Evolutionary conservation across 2,797 vertebrate genomes (phyloP), one percentile per base, ranked within the genome.

Genomic region (Coranthus polyacanthus): DNA sequence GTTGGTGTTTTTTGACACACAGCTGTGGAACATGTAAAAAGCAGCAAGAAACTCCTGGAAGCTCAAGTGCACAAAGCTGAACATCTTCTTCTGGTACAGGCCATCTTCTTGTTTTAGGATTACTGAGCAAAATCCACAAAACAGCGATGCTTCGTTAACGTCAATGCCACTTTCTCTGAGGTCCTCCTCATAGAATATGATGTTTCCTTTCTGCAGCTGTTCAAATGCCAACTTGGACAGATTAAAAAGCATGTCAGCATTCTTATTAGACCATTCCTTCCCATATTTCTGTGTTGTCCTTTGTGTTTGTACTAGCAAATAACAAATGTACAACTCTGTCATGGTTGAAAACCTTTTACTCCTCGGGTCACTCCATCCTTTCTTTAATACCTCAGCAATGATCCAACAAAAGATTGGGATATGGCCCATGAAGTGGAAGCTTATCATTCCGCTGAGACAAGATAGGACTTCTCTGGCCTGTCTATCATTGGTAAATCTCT

Each of bases 41-140:
- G 74, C 74, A 46, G 79, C 70, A 0, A 82, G 62, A 37, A 78
- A 82, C 70, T 78, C 74, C n/a, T 88, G 83, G 12, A 88, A n/a
- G n/a, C 18, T n/a, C 67, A 81, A 54, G 61, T 87, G 85, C 1
- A 85, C 42, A 32, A 87, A 87, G 49, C 37, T 65, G 63, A 61
- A 75, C 16, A 67, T 22, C 49, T 45, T 58, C 0, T 39, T n/a
- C n/a, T n/a, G n/a, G n/a, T n/a, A n/a, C n/a, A n/a, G n/a, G n/a
- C n/a, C n/a, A n/a, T n/a, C n/a, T n/a, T n/a, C n/a, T n/a, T n/a
- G n/a, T n/a, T n/a, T n/a, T n/a, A n/a, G n/a, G 16, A n/a, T 49
- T 21, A 21, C 61, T 12, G 73, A 67, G 51, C 42, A 79, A 1
- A 79, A 10, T 51, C 77, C 77, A 5, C 62, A 67, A 44, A 54